These are phyloP conservation scores for Nesospiza acunhae DNA, from an alignment of 2,113 vertebrate genomes.

Conservation along the genomic window DNA sequence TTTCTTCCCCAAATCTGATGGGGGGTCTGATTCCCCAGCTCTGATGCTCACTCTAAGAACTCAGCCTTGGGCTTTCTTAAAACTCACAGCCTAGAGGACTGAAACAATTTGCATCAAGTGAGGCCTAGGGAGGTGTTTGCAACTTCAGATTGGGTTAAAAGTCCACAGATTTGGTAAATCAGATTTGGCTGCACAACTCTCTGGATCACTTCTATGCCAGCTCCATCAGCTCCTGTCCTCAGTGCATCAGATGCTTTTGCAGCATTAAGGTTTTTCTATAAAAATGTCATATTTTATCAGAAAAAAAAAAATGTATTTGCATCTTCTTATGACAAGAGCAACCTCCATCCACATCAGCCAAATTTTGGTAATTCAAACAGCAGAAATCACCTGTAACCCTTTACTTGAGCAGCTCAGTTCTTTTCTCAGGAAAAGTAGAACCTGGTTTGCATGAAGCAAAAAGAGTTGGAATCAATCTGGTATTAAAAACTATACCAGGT, in stretches of 20 bases:
- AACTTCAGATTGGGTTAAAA: not conserved
- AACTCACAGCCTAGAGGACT: not conserved
- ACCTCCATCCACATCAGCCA: not conserved
- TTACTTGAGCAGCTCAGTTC: not conserved
- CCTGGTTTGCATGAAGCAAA: not conserved
- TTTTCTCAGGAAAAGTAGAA: not conserved
- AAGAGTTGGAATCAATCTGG: not conserved
- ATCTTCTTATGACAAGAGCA: not conserved
- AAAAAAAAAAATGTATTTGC: not conserved
- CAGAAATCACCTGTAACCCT: not conserved
- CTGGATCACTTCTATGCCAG: not conserved
- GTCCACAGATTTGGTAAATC: not conserved
- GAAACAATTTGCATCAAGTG: not conserved
- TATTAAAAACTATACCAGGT: not conserved
- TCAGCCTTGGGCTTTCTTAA: not conserved
- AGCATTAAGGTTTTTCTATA: not conserved
- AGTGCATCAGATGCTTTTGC: not conserved
- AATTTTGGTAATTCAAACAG: not conserved
- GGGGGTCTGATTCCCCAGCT: not conserved
- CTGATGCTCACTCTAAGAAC: not conserved
- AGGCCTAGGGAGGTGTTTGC: not conserved
- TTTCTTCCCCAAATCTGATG: not conserved
- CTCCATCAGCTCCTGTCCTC: not conserved
- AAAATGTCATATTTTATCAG: not conserved
- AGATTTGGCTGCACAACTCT: not conserved